These are phyloP conservation scores for Bufotes viridis DNA, from an alignment of 2,797 vertebrate genomes.

Conservation along the genomic window DNA sequence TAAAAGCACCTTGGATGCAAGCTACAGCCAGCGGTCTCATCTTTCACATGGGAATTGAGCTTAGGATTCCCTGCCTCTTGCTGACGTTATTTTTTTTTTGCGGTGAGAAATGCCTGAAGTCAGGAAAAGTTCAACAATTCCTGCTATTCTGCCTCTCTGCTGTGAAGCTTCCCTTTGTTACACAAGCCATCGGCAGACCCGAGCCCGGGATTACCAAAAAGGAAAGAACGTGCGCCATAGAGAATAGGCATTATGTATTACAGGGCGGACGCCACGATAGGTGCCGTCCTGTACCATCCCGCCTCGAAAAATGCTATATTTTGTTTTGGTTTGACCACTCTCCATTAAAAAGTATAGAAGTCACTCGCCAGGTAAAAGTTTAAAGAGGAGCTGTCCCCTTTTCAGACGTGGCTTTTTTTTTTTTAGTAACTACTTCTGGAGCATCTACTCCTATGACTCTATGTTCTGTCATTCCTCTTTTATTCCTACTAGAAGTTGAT, in stretches of 20 bases:
- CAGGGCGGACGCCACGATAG: neutral
- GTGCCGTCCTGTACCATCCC: neutral
- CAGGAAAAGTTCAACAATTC: constrained; percentile 53
- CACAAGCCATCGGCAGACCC: constrained; percentile 18
- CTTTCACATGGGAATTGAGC: constrained; percentile 44
- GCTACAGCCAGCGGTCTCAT: constrained; percentile 26
- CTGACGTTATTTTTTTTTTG: constrained; percentile 26
- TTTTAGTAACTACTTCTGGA: too few relatives aligned
- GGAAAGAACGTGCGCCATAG: neutral
- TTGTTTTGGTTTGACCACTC: too few relatives aligned
- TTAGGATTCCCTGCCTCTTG: constrained; percentile 26
- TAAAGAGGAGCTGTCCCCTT: too few relatives aligned
- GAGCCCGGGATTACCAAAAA: neutral
- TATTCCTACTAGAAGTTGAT: too few relatives aligned
- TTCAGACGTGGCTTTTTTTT: too few relatives aligned
- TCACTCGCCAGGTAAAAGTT: too few relatives aligned
- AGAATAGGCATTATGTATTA: neutral
- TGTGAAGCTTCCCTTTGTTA: constrained; percentile 28
- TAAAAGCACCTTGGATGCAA: neutral
- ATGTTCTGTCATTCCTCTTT: too few relatives aligned
- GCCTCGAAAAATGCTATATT: too few relatives aligned
- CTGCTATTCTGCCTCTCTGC: constrained; percentile 18
- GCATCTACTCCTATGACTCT: too few relatives aligned
- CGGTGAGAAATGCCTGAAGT: constrained; percentile 46
- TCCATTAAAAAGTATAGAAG: too few relatives aligned